Conservation (phyloP, 2,113 vertebrate genomes). For the Takifugu bimaculatus region DNA sequence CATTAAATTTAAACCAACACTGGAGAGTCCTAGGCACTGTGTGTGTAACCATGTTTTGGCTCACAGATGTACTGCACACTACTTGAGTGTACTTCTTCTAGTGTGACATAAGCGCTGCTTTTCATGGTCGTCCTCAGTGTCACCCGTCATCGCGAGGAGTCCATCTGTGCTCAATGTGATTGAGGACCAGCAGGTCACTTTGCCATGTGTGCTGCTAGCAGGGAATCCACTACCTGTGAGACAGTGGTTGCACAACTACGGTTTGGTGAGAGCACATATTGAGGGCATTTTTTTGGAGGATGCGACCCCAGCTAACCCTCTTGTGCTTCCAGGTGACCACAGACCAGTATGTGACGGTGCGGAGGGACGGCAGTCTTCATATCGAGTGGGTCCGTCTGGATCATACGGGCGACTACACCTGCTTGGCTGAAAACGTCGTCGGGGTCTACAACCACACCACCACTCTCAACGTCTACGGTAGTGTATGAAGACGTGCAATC, state of each 20-base stretch:
- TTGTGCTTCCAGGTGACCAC: constrained; percentile 78
- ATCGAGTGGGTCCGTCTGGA: constrained; percentile 85
- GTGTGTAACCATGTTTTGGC: no score
- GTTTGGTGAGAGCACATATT: constrained; percentile 75
- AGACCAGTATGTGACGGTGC: constrained; percentile 81
- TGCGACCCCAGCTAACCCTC: neutral
- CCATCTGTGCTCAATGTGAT: constrained; percentile 82
- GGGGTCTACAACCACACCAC: constrained; percentile 86
- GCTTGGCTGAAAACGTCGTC: constrained; percentile 83
- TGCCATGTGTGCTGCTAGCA: constrained; percentile 88
- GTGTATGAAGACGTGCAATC: neutral
- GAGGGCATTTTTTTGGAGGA: neutral
- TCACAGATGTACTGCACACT: no score
- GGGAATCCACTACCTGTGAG: constrained; percentile 92
- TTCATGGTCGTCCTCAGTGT: constrained; percentile 67
- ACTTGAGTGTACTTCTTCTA: no score
- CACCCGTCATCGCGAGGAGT: constrained; percentile 85
- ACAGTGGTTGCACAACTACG: constrained; percentile 87
- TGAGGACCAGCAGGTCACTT: constrained; percentile 88
- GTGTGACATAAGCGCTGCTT: neutral
- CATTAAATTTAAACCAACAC: constrained; percentile 3
- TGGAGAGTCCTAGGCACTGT: neutral
- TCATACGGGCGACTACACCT: constrained; percentile 86
- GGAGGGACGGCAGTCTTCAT: constrained; percentile 89
- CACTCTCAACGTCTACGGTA: constrained; percentile 83